Evolutionary conservation across 2,888 invertebrate genomes (phyloP).

Genomic region (Reticulitermes lucifugus): DNA sequence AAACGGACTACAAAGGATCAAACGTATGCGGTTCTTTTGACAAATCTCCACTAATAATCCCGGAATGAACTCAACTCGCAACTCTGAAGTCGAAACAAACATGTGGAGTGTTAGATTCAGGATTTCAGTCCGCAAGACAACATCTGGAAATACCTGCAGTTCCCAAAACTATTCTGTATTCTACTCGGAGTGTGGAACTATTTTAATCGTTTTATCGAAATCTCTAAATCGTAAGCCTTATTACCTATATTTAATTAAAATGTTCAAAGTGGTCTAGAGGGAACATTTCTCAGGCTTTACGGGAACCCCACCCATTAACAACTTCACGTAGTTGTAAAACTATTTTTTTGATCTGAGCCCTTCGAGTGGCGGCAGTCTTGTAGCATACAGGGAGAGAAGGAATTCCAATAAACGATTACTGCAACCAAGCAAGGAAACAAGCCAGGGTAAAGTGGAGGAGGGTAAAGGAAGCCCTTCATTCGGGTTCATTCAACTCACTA

Average conservation of each 20-base stretch:
- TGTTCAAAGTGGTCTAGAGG: slow-evolving; percentile 7
- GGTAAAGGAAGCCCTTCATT: not conserved
- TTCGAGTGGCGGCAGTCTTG: not conserved
- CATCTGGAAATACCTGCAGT: too few species aligned
- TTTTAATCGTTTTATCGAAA: not conserved
- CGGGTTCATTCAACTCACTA: not conserved
- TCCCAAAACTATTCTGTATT: not conserved
- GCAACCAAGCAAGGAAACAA: slow-evolving; percentile 26
- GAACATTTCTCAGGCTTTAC: not conserved
- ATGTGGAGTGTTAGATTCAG: too few species aligned
- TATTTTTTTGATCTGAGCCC: not conserved
- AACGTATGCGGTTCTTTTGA: too few species aligned
- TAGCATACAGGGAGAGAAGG: slow-evolving; percentile 48
- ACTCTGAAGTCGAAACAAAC: too few species aligned
- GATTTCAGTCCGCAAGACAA: too few species aligned
- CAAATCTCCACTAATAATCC: too few species aligned
- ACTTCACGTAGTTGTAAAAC: not conserved
- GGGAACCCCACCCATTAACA: not conserved
- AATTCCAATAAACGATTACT: slow-evolving; percentile 51
- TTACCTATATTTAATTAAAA: slow-evolving; percentile 19
- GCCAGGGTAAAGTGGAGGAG: slow-evolving; percentile 7
- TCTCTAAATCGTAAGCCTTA: not conserved
- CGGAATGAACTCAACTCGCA: too few species aligned
- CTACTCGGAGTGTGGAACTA: not conserved
- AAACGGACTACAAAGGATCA: too few species aligned